Evolutionary conservation across 2,797 vertebrate species (phyloP).

Genomic region (Pogonophryne albipinna): DNA sequence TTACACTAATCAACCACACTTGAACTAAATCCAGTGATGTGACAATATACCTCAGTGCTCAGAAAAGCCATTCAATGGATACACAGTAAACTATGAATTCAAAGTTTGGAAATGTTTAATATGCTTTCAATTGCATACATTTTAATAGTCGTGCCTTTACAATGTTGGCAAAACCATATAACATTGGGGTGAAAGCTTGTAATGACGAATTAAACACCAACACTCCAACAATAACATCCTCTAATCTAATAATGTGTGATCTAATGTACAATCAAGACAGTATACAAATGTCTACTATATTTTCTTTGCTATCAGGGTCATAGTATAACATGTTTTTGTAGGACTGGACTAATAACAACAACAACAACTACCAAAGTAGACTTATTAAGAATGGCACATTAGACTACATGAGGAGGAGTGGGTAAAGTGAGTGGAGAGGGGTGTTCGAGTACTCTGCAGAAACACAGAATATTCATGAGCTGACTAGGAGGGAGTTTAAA

Average conservation of each 20-base stretch:
- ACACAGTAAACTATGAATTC: not conserved
- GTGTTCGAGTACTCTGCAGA: not conserved
- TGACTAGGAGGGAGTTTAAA: not conserved
- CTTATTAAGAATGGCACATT: not conserved
- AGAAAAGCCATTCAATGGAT: slow-evolving; percentile 59
- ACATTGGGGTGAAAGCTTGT: not conserved
- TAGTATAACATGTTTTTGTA: not conserved
- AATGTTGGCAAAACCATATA: not conserved
- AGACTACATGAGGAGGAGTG: slow-evolving; percentile 6
- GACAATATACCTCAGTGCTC: slow-evolving; percentile 61
- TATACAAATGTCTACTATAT: not conserved
- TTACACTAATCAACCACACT: slow-evolving; percentile 58
- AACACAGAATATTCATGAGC: not conserved
- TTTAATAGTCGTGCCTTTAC: not conserved
- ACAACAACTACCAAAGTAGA: not conserved
- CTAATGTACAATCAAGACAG: not conserved
- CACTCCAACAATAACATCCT: slow-evolving; percentile 31
- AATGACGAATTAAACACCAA: not conserved
- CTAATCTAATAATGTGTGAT: not conserved
- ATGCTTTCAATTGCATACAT: not conserved
- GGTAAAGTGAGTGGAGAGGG: not conserved
- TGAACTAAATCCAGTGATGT: slow-evolving; percentile 53
- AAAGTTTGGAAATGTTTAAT: not conserved
- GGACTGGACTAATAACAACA: not conserved
- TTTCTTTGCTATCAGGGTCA: not conserved